Evolutionary conservation across 2,113 vertebrate genomes (phyloP), one percentile per base, ranked within the genome.

Genomic region (Dipodomys stephensi): DNA sequence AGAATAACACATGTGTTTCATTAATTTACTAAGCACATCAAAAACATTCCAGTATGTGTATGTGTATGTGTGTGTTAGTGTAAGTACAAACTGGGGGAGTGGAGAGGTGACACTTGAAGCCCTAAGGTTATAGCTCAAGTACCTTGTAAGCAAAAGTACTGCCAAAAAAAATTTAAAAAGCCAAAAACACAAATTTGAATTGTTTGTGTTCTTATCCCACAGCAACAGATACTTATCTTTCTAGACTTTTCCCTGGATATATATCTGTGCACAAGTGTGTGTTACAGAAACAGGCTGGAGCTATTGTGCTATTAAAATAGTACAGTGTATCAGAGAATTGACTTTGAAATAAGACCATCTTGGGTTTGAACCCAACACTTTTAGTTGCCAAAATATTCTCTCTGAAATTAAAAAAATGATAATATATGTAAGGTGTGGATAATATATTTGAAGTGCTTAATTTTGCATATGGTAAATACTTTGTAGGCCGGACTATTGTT

Each of bases 141-240:
- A 12, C 49, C 49, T 49, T 2, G 49, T 49, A 49, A 49, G 49
- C 49, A 49, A 49, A 57, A 57, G 53, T 57, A 57, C 49, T 57
- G 53, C 53, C 53, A 57, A 68, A 68, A 39, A 39, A 44, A 2
- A 2, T 81, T 73, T 64, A 44, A 79, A 77, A 83, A 72, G 23
- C 57, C 86, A 81, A 72, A 62, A n/a, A 71, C 49, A 9, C 5
- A 57, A 57, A 57, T 57, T 57, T 57, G 53, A 16, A 57, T 4
- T 57, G 53, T 57, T 82, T 35, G 30, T 22, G 53, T 64, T 81
- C 23, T 60, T 35, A 32, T 18, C 2, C 27, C 20, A 77, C 44
- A 83, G 57, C 77, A 83, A 79, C 94, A 93, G 76, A 7, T 71
- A 1, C 69, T 84, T 74, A 78, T 15, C 82, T 95, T 88, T 90